Percentiles rank a stretch among this genome's conserved stretches.
These are phyloP conservation scores for honey bee (Apis mellifera) DNA, from an alignment of 1,140 invertebrate genomes.

Conservation along the genomic window DNA sequence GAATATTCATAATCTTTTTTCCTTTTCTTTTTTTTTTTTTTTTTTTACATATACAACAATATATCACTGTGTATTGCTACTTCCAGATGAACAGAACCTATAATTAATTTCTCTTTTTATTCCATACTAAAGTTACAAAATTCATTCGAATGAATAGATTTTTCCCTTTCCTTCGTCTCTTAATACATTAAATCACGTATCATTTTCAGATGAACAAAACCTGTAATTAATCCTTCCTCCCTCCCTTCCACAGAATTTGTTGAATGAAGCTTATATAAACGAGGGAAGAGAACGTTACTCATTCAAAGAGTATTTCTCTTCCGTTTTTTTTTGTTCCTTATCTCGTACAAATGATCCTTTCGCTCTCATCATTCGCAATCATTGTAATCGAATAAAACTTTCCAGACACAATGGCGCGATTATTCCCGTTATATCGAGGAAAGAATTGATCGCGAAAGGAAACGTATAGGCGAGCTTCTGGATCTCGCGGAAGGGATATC, in stretches of 20 bases:
- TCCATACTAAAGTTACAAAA: no score
- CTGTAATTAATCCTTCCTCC: background rate
- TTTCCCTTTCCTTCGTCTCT: no score
- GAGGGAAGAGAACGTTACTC: no score
- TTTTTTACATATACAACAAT: no score
- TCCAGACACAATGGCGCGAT: conserved; percentile 51
- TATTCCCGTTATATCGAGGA: conserved; percentile 1
- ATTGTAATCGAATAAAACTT: conserved; percentile 11
- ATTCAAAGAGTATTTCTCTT: no score
- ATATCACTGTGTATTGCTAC: no score
- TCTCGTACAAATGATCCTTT: background rate
- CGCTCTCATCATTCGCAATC: conserved; percentile 15
- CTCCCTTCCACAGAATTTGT: background rate
- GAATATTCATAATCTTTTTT: no score
- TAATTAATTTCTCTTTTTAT: no score
- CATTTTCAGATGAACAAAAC: background rate
- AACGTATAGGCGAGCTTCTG: conserved; percentile 28
- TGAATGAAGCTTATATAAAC: background rate
- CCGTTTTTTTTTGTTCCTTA: background rate
- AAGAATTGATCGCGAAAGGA: conserved; percentile 41
- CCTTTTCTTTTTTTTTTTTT: no score
- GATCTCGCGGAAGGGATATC: conserved; percentile 32
- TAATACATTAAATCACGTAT: background rate
- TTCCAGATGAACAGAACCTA: no score
- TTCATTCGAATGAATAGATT: no score